Percentiles rank a stretch among this genome's conserved stretches.
phyloP scores from a whole-genome alignment of 2,888 invertebrate species.

The Leistus spinibarbis region DNA sequence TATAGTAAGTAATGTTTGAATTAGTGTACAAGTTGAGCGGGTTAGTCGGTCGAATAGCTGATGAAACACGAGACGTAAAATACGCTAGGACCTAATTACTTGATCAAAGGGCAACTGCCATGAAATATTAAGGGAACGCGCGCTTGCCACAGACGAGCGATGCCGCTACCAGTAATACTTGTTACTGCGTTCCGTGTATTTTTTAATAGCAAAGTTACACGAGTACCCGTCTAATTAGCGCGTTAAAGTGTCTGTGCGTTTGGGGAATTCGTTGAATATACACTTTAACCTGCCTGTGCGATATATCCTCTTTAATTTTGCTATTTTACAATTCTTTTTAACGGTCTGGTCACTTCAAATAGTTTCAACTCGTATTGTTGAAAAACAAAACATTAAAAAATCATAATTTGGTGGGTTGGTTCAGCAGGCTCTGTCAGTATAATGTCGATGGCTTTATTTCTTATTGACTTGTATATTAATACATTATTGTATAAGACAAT shows the following conservation, averaged over 20 bases:
- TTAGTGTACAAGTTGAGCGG: no score
- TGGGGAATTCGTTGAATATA: neutral
- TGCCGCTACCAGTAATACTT: neutral
- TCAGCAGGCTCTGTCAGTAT: no score
- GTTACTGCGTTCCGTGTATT: neutral
- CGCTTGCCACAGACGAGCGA: neutral
- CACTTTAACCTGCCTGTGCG: neutral
- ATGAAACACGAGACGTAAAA: neutral
- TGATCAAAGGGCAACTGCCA: neutral
- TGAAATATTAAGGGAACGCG: neutral
- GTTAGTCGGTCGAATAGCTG: no score
- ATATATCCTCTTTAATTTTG: neutral
- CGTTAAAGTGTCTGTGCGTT: neutral
- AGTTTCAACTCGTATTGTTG: neutral
- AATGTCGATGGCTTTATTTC: no score
- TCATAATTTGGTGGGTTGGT: no score
- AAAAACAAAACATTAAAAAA: no score
- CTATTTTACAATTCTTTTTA: neutral
- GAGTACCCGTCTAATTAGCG: neutral
- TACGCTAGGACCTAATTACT: neutral
- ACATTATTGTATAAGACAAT: no score
- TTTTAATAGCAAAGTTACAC: neutral
- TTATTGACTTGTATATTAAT: no score
- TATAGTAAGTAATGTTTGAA: no score
- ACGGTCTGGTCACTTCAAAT: neutral